These are phyloP conservation scores for Petrocephalus microphthalmus DNA, from an alignment of 2,113 vertebrate species.

Conservation along the genomic window DNA sequence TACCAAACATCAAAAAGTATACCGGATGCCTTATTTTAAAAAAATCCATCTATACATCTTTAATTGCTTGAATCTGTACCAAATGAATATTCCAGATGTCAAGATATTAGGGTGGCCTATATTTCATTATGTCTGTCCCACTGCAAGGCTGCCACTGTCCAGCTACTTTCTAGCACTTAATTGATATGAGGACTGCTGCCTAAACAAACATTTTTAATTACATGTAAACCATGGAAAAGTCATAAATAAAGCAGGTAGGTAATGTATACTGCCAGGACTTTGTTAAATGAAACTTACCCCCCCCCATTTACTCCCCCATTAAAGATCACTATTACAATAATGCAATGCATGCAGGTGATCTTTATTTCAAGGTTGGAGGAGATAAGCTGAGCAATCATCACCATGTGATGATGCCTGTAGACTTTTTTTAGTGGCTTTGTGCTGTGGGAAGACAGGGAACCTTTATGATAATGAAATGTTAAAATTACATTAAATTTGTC, in stretches of 20 bases:
- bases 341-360: not conserved
- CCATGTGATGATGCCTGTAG: not conserved
- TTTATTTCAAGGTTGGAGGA: not conserved
- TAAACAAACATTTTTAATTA: not conserved
- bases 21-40: not conserved
- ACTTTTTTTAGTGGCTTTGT: not conserved
- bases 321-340: not conserved
- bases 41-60: not conserved
- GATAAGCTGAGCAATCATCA: not conserved
- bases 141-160: not conserved
- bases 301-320: not conserved
- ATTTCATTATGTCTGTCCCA: not conserved
- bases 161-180: not conserved
- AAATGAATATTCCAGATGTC: not conserved
- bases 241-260: not conserved
- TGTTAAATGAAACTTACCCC: not conserved
- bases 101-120: not conserved
- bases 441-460: not conserved
- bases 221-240: not conserved
- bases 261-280: not conserved
- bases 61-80: not conserved
- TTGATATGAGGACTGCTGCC: not conserved
- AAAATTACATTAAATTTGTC: not conserved
- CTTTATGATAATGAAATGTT: not conserved
- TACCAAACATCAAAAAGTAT: not conserved